These are phyloP conservation scores for Rhabdomys pumilio DNA, from an alignment of 2,797 vertebrate genomes.

Conservation along the genomic window DNA sequence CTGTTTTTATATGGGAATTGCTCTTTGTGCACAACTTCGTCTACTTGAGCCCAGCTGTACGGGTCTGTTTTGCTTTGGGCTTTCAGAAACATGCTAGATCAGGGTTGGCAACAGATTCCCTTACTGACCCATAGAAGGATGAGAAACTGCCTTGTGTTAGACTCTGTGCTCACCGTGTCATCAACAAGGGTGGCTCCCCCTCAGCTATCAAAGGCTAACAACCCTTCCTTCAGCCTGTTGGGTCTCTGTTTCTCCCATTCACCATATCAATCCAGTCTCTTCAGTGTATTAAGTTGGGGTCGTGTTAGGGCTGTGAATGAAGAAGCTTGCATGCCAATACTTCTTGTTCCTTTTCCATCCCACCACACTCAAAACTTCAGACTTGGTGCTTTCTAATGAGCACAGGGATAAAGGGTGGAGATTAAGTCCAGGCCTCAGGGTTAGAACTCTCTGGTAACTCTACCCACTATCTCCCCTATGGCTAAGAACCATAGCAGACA, in stretches of 20 bases:
- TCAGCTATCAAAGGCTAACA: neutral
- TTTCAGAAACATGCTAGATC: constrained; percentile 24
- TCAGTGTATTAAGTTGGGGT: too few species aligned
- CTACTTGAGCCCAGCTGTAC: neutral
- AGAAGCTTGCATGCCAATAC: neutral
- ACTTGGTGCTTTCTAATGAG: neutral
- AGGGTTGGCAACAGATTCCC: neutral
- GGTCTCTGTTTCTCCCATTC: too few species aligned
- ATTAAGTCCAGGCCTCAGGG: neutral
- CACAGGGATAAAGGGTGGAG: neutral
- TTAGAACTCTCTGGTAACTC: neutral
- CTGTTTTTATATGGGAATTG: neutral
- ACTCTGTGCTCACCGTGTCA: neutral
- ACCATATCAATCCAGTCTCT: neutral
- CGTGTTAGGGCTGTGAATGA: neutral
- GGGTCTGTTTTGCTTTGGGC: neutral
- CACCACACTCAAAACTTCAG: neutral
- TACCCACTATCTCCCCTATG: rapidly evolving
- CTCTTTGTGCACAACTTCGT: neutral
- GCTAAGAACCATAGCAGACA: neutral
- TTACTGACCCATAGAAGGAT: neutral
- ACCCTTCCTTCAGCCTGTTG: neutral
- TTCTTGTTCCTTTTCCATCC: neutral
- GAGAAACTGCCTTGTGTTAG: neutral
- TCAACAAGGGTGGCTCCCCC: rapidly evolving